Percentiles rank a stretch among this genome's conserved stretches.
Conservation (phyloP, 2,797 vertebrate species). For the Diceros bicornis region DNA sequence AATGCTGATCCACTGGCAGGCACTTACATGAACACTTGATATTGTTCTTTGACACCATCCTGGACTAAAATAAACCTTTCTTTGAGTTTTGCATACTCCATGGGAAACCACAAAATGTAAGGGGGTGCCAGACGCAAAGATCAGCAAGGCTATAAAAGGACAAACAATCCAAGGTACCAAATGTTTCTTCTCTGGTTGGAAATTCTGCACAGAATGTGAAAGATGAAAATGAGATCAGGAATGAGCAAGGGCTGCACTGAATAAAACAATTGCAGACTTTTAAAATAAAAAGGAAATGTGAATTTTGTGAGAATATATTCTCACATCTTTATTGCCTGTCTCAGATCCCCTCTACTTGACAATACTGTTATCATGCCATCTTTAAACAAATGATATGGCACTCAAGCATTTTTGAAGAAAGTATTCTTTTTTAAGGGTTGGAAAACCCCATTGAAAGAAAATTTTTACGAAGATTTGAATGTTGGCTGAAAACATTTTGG, state of each 20-base stretch:
- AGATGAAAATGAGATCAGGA: constrained; percentile 53
- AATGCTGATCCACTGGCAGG: neutral
- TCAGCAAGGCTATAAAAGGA: constrained; percentile 71
- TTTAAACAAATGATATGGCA: neutral
- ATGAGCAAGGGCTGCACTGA: neutral
- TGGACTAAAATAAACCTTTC: constrained; percentile 70
- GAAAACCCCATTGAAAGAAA: constrained; percentile 9
- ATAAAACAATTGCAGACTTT: neutral
- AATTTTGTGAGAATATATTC: neutral
- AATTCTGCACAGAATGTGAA: constrained; percentile 40
- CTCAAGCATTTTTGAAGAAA: neutral
- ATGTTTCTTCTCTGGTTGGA: constrained; percentile 36
- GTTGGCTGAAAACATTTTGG: constrained; percentile 25
- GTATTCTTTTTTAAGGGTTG: neutral
- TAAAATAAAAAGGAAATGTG: neutral
- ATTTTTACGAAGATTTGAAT: neutral
- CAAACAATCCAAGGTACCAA: constrained; percentile 30
- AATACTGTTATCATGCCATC: neutral
- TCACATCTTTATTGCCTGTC: neutral
- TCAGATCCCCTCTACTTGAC: neutral
- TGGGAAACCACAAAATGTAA: constrained; percentile 69
- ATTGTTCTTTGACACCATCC: constrained; percentile 49
- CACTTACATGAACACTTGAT: neutral
- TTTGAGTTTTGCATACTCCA: constrained; percentile 60
- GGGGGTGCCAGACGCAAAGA: constrained; percentile 69